Percentiles rank a stretch among this genome's conserved stretches.
Evolutionary conservation across 2,113 vertebrate genomes (phyloP).

Genomic region (Strigops habroptila): DNA sequence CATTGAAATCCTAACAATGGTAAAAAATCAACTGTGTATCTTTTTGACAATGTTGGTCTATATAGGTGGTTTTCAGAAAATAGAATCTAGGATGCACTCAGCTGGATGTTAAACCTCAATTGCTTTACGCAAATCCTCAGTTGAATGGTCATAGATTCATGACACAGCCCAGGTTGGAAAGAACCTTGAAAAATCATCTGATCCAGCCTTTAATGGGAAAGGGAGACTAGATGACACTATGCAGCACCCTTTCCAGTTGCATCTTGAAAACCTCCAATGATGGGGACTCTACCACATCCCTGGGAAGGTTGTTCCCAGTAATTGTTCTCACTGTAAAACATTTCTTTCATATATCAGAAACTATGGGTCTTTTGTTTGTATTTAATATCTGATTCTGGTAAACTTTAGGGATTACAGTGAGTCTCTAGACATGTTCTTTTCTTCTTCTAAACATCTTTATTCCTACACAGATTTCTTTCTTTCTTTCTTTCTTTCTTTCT

Average conservation of each 20-base stretch:
- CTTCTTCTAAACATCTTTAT: neutral
- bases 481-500: too few species aligned
- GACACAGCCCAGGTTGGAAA: neutral
- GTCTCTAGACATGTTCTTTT: neutral
- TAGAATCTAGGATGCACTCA: neutral
- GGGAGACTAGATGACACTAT: neutral
- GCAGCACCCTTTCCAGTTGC: neutral
- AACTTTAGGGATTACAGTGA: neutral
- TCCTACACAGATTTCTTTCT: neutral
- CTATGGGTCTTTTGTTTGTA: neutral
- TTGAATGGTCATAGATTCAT: neutral
- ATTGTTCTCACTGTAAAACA: neutral
- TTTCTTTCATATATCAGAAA: neutral
- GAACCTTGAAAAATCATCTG: neutral
- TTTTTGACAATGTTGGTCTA: neutral
- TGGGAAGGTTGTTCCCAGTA: neutral
- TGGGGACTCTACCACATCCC: neutral
- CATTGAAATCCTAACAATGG: neutral
- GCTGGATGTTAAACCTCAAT: neutral
- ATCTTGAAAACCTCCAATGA: neutral
- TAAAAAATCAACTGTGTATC: neutral
- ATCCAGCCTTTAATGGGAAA: neutral
- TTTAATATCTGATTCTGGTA: neutral
- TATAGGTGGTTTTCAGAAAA: neutral
- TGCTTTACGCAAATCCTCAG: neutral